Conservation (phyloP, 92 coral and sea anemone species). For the Virgularia gustaviana region DNA sequence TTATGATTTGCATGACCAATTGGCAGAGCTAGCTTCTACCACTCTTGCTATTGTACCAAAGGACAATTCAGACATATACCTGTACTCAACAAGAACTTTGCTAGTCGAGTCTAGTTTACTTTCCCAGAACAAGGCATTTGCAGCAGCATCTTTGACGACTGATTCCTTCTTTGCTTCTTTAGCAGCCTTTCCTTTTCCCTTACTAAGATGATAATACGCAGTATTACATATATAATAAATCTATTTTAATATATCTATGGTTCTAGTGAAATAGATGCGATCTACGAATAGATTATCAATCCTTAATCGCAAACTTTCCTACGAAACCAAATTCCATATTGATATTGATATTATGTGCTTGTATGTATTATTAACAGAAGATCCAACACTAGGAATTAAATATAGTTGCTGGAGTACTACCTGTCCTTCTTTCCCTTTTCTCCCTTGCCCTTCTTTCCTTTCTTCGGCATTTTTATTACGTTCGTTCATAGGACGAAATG, state of each 20-base stretch:
- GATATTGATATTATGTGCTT: too few species aligned
- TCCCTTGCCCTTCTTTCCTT: constrained; percentile 81
- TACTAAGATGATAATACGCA: too few species aligned
- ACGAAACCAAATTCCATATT: background rate
- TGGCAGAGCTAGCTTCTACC: too few species aligned
- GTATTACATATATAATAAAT: too few species aligned
- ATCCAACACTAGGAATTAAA: background rate
- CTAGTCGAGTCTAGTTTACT: constrained; percentile 74
- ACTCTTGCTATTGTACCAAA: background rate
- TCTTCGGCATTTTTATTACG: constrained; percentile 98
- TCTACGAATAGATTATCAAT: too few species aligned
- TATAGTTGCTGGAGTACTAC: constrained; percentile 34
- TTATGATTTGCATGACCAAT: too few species aligned
- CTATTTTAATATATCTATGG: too few species aligned
- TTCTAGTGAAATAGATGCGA: too few species aligned
- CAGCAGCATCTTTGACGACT: constrained; percentile 89
- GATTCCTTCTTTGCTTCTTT: constrained; percentile 87
- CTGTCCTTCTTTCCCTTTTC: constrained; percentile 78
- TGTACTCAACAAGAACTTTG: constrained; percentile 75
- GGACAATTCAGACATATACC: constrained; percentile 39
- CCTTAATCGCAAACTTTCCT: too few species aligned
- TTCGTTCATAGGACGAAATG: too few species aligned
- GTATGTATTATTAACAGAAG: too few species aligned
- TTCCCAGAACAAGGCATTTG: constrained; percentile 97
- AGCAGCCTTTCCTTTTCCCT: too few species aligned